Percentiles rank a stretch among this genome's conserved stretches.
Conservation (phyloP, 2,113 vertebrate species). For the Epinephelus cyanopodus region DNA sequence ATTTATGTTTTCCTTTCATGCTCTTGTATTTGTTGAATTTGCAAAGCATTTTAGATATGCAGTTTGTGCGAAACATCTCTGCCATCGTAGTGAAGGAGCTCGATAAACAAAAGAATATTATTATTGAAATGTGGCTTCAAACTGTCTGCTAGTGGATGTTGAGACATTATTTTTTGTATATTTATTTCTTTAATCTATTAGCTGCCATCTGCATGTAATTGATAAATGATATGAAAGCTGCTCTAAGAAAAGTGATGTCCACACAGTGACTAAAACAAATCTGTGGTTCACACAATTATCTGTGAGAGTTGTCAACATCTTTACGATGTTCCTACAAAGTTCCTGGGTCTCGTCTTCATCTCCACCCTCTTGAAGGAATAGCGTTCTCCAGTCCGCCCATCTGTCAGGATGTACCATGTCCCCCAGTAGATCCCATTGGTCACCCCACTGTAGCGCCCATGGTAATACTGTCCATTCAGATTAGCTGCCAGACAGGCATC, state of each 20-base stretch:
- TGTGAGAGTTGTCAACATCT: background rate
- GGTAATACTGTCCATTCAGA: constrained; percentile 85
- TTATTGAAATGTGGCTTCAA: constrained; percentile 6
- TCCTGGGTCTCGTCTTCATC: constrained; percentile 83
- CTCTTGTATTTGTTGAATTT: too few species aligned
- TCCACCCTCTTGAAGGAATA: constrained; percentile 87
- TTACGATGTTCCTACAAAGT: constrained; percentile 59
- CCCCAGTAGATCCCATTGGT: constrained; percentile 88
- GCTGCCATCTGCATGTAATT: constrained; percentile 37
- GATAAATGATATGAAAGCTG: constrained; percentile 28
- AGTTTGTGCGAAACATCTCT: too few species aligned
- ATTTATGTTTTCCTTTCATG: too few species aligned
- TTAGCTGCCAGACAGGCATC: constrained; percentile 88
- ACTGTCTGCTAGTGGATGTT: constrained; percentile 6
- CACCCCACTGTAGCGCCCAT: constrained; percentile 84
- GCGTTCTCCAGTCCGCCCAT: constrained; percentile 84
- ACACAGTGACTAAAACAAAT: constrained; percentile 28
- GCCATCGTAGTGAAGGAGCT: background rate
- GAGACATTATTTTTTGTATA: background rate
- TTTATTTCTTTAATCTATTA: constrained; percentile 16
- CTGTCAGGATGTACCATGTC: constrained; percentile 88
- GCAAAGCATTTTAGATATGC: too few species aligned
- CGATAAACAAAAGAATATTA: background rate
- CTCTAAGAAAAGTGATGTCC: constrained; percentile 19
- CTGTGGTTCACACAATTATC: constrained; percentile 14